These are phyloP conservation scores for Furcula furcula DNA, from an alignment of 2,888 invertebrate genomes.

Conservation along the genomic window DNA sequence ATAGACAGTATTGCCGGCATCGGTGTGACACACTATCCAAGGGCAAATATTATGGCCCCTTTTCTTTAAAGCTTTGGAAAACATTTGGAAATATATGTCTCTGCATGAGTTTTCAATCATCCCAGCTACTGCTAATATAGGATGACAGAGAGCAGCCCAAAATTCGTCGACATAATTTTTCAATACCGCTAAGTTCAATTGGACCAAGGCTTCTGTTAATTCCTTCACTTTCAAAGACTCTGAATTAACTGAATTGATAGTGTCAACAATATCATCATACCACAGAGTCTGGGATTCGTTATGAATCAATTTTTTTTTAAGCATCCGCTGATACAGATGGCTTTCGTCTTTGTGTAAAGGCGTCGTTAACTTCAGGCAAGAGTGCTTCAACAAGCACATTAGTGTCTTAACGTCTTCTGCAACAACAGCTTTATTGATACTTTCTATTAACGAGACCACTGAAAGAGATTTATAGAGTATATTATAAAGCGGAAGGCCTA, in stretches of 20 bases:
- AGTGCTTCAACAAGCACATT: conserved; percentile 69
- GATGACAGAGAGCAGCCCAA: conserved; percentile 55
- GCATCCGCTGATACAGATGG: conserved; percentile 75
- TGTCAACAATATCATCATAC: conserved; percentile 80
- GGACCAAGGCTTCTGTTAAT: conserved; percentile 65
- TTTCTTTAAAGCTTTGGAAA: conserved; percentile 67
- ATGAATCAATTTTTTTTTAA: conserved; percentile 71
- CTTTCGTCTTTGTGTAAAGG: conserved; percentile 71
- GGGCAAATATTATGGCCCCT: conserved; percentile 68
- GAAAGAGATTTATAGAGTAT: conserved; percentile 43
- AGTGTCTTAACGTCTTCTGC: conserved; percentile 70
- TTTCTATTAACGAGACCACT: conserved; percentile 81
- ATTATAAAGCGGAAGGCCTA: too few species aligned
- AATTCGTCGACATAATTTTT: conserved; percentile 65
- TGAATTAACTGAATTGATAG: conserved; percentile 66
- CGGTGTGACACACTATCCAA: conserved; percentile 77
- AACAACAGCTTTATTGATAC: conserved; percentile 82
- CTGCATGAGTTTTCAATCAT: conserved; percentile 59
- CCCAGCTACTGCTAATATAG: conserved; percentile 43
- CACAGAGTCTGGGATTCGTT: conserved; percentile 82
- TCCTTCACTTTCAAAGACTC: conserved; percentile 76
- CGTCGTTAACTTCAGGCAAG: conserved; percentile 65
- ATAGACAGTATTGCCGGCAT: conserved; percentile 75
- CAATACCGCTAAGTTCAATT: conserved; percentile 64
- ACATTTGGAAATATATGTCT: conserved; percentile 73